Base-by-base conservation (phyloP, 2,888 invertebrate species). In the Trimorus sp. region DNA sequence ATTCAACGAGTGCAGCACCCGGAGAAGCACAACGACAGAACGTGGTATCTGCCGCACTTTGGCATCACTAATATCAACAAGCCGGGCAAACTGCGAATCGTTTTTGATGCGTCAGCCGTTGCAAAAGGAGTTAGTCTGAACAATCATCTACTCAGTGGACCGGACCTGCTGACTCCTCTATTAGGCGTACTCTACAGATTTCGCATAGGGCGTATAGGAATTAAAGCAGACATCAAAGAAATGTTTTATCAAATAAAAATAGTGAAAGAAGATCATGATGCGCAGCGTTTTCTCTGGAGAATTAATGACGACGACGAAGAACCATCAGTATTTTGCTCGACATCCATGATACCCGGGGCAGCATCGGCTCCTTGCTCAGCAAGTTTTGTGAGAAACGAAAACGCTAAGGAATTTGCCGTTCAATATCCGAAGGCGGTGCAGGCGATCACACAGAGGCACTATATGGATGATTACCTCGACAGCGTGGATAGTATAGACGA, bases 121-220 rank as follows among this genome's bases (percentile, higher is more conserved):
- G 75, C 79, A 0, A 48, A 84, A 7, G 85, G 85, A 6, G 62
- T 66, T 0, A 85, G 85, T 0, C 74, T 88, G 0, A 84, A 88
- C 42, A 84, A 84, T 42, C 48, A 82, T 7, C 65, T 91, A 7
- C 40, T 90, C 5, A 85, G 79, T 40, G 90, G 89, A 0, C 89
- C 89, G 0, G 89, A 89, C 42, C 65, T 88, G 7, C 75, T 89
- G 6, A 79, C 79, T 5, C 85, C 90, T 5, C 70, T 91, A 60
- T 65, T 87, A 0, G 88, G 88, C 1, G 87, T 90, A 0, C 54
- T 91, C 53, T 83, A 88, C 53, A 85, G 88, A 1, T 92, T 91
- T 69, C 73, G 90, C 38, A 86, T 89, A 78, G 81, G 87, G 26
- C 82, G 62, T 38, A 69, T 90, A 2, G 91, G 87, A 0, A 83